Base-by-base conservation (phyloP, 2,113 vertebrate species). In the Triplophysa siluroides region DNA sequence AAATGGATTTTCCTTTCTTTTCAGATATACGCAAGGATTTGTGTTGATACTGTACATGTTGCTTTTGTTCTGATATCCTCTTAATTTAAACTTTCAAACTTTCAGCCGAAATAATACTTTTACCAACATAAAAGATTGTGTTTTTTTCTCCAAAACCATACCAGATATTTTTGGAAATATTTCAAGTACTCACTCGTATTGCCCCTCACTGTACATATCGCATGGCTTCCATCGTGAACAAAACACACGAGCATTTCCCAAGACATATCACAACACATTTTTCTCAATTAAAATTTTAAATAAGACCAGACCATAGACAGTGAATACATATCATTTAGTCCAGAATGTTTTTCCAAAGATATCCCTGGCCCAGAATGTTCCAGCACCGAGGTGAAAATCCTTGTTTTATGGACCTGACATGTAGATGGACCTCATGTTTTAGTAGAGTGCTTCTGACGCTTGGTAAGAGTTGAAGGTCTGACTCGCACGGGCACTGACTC, bases 401-500 rank as follows among this genome's bases (percentile, higher is more conserved):
- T 33, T 71, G 81, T 70, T 65, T 82, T 75, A 86, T 83, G 69
- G 65, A 58, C 78, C 63, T 77, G 33, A 82, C 23, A 45, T 67
- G 1, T 68, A 79, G 58, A 18, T 76, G 58, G 81, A 83, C 82
- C 80, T 87, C 83, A 83, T 82, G 54, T 85, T 87, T 86, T 88
- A 88, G 85, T 81, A 87, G 78, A 54, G 61, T 85, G 83, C 85
- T 88, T 90, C 84, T 81, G 84, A 86, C 80, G 76, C 76, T 78
- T 81, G 87, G 84, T 88, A 86, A 84, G 73, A 85, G 68, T 88
- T 88, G 88, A 88, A 89, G 83, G 85, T 78, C 85, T 88, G 83
- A 89, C 87, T 89, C 87, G 84, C 85, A 72, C 78, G 18, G 86
- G 87, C 85, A 86, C 83, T 93, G 91, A 94, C 91, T 94, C 93